phyloP scores from a whole-genome alignment of 1,140 invertebrate genomes.

The Drosophila prosaltans region DNA sequence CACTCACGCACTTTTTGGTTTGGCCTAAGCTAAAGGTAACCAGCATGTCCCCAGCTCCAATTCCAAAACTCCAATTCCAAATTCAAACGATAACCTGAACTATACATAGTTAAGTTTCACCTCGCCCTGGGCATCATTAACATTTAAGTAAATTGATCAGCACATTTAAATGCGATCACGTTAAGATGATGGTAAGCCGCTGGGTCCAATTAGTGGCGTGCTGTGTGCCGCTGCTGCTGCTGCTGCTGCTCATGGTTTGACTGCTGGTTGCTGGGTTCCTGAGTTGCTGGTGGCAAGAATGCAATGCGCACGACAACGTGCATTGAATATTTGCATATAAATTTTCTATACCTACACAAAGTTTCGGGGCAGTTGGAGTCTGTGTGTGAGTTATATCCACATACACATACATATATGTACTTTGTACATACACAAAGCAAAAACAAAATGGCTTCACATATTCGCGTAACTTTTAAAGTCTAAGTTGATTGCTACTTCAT shows the following conservation, averaged over 20 bases:
- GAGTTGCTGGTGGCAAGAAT: slow-evolving; percentile 40
- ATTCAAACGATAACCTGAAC: slow-evolving; percentile 26
- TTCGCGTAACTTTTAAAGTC: too few relatives aligned
- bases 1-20: slow-evolving; percentile 3
- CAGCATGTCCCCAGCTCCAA: slow-evolving; percentile 58
- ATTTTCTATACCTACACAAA: slow-evolving; percentile 60
- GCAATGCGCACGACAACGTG: slow-evolving; percentile 68
- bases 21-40: slow-evolving; percentile 36
- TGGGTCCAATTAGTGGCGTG: slow-evolving; percentile 77
- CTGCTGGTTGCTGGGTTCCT: slow-evolving; percentile 18
- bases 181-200: slow-evolving; percentile 55
- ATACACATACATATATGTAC: background rate
- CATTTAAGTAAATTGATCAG: slow-evolving; percentile 80
- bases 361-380: slow-evolving; percentile 35
- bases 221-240: slow-evolving; percentile 47
- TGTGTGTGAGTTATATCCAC: slow-evolving; percentile 7
- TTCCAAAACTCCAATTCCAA: slow-evolving; percentile 20
- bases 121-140: slow-evolving; percentile 71
- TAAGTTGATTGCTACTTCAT: too few relatives aligned
- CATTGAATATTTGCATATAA: slow-evolving; percentile 79
- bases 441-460: background rate
- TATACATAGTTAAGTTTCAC: slow-evolving; percentile 20
- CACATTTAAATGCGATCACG: slow-evolving; percentile 80
- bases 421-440: background rate
- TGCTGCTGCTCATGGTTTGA: slow-evolving; percentile 15